Percentiles rank a stretch among this genome's conserved stretches.
These are phyloP conservation scores for Crocidura indochinensis DNA, from an alignment of 2,797 vertebrate species.

Conservation along the genomic window DNA sequence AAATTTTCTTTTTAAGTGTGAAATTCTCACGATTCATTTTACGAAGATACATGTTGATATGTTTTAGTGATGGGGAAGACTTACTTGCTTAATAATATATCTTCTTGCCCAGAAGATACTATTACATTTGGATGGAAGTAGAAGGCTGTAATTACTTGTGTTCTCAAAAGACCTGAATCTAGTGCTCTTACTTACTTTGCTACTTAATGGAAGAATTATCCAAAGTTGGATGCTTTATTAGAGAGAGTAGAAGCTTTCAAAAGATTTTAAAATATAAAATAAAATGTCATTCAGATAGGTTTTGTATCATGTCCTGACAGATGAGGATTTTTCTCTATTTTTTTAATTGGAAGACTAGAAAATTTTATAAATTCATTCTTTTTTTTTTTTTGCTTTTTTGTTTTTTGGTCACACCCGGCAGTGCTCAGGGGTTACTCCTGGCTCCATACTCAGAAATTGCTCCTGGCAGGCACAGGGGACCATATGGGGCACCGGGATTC, in stretches of 20 bases:
- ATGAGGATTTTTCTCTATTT: no score
- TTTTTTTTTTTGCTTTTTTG: background rate
- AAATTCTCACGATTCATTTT: slow-evolving; percentile 16
- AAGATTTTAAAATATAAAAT: background rate
- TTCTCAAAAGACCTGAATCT: slow-evolving; percentile 47
- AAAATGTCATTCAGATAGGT: slow-evolving; percentile 52
- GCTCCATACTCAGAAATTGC: no score
- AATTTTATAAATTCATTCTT: no score
- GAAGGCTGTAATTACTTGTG: background rate
- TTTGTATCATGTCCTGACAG: background rate
- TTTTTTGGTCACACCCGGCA: no score
- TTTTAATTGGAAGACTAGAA: no score
- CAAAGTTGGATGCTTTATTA: slow-evolving; percentile 25
- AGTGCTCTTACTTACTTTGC: slow-evolving; percentile 47
- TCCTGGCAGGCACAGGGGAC: no score
- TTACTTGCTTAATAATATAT: slow-evolving; percentile 56
- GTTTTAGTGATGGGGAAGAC: slow-evolving; percentile 5
- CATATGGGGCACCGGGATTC: no score
- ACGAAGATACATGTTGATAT: background rate
- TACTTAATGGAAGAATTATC: background rate
- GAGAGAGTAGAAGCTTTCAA: slow-evolving; percentile 1
- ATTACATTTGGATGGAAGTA: slow-evolving; percentile 33
- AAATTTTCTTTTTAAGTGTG: background rate
- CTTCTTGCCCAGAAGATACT: background rate
- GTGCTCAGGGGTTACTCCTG: no score